Evolutionary conservation across 2,113 vertebrate species (phyloP).

Genomic region (Ailuropoda melanoleuca): DNA sequence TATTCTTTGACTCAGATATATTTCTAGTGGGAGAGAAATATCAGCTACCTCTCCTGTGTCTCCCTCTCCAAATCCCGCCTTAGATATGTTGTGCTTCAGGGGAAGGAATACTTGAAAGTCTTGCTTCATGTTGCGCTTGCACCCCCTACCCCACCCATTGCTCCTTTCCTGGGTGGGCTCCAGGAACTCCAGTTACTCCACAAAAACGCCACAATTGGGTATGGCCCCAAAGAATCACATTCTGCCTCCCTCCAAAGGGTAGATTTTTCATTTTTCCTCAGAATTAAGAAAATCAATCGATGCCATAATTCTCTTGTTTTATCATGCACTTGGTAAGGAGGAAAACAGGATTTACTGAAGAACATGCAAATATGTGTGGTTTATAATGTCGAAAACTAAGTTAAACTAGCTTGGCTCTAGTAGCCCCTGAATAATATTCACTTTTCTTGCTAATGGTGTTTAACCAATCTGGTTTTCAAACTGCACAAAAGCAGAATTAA

Average conservation of each 20-base stretch:
- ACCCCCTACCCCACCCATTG: rapidly evolving
- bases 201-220: background rate
- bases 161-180: background rate
- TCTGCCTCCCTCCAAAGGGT: background rate
- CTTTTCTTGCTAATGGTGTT: slow-evolving; percentile 52
- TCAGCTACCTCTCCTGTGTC: background rate
- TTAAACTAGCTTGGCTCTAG: background rate
- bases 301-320: slow-evolving; percentile 10
- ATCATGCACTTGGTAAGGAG: background rate
- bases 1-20: background rate
- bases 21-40: background rate
- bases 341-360: background rate
- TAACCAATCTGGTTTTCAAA: slow-evolving; percentile 54
- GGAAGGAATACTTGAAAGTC: background rate
- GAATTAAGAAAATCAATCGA: background rate
- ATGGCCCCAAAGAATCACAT: background rate
- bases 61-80: background rate
- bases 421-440: background rate
- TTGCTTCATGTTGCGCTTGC: background rate
- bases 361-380: background rate
- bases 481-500: slow-evolving; percentile 58
- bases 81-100: background rate
- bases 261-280: background rate
- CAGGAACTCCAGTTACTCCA: background rate
- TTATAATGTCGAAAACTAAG: slow-evolving; percentile 30